A percentile compares a stretch with the other conserved stretches of the same genome.
These are phyloP conservation scores for Hybognathus amarus DNA, from an alignment of 2,797 vertebrate species.

Conservation along the genomic window DNA sequence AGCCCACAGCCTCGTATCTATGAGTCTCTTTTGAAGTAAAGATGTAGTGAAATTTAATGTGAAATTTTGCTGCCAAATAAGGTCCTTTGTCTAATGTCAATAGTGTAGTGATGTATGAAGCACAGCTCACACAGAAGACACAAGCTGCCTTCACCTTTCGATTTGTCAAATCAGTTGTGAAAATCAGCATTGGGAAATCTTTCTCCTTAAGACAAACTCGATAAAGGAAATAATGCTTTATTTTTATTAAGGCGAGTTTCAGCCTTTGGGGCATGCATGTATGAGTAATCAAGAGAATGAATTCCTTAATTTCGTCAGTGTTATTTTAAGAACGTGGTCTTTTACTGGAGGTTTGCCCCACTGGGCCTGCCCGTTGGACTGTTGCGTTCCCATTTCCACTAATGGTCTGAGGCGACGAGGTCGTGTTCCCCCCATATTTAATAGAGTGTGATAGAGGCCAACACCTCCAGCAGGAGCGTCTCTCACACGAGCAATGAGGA, in stretches of 20 bases:
- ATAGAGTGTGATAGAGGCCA: slow-evolving; percentile 27
- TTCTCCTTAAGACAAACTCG: no score
- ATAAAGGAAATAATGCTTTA: no score
- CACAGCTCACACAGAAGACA: background rate
- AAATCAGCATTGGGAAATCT: background rate
- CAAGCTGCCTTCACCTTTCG: background rate
- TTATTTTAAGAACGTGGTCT: background rate
- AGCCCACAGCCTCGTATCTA: background rate
- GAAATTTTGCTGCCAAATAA: no score
- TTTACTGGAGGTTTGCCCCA: background rate
- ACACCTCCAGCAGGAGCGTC: slow-evolving; percentile 13
- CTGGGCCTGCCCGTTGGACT: background rate
- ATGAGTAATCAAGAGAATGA: background rate
- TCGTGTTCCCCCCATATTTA: slow-evolving; percentile 23
- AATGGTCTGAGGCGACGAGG: background rate
- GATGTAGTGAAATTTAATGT: background rate
- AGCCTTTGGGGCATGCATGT: background rate
- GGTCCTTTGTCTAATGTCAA: background rate
- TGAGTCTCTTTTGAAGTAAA: background rate
- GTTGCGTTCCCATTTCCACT: background rate
- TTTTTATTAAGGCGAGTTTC: background rate
- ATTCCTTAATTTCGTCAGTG: background rate
- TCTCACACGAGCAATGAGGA: slow-evolving; percentile 15
- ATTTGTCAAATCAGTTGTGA: background rate
- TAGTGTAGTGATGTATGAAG: background rate